Conservation (phyloP, 2,797 vertebrate genomes). For the Mormyrus hasselquistii region DNA sequence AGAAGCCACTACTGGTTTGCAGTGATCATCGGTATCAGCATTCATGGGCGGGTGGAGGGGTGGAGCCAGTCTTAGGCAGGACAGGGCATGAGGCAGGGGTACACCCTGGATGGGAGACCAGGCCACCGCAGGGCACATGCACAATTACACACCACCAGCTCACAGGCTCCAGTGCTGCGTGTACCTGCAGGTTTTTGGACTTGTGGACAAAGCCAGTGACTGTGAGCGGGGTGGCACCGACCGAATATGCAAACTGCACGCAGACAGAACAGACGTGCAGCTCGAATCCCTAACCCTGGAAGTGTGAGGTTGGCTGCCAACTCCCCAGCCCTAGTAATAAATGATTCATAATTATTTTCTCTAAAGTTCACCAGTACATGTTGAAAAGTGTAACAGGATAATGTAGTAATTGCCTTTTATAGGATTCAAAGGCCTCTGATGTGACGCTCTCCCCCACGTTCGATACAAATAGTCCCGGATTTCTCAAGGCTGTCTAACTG, state of each 20-base stretch:
- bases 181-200: neutral
- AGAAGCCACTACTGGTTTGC: neutral
- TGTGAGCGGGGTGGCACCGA: neutral
- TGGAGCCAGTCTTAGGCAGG: neutral
- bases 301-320: neutral
- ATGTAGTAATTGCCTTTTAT: slow-evolving; percentile 60
- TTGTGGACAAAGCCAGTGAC: neutral
- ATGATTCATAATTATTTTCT: neutral
- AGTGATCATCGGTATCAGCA: neutral
- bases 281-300: neutral
- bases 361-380: neutral
- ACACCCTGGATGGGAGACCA: neutral
- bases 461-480: slow-evolving; percentile 41
- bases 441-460: slow-evolving; percentile 61
- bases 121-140: neutral
- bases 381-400: slow-evolving; percentile 27
- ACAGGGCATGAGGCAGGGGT: neutral
- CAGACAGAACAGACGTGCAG: neutral
- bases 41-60: neutral
- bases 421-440: slow-evolving; percentile 67
- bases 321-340: neutral
- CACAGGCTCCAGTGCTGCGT: neutral
- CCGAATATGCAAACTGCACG: neutral
- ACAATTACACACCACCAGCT: neutral
- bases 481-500: slow-evolving; percentile 65